These are phyloP conservation scores for Crocuta crocuta DNA, from an alignment of 2,113 vertebrate species.

Conservation along the genomic window DNA sequence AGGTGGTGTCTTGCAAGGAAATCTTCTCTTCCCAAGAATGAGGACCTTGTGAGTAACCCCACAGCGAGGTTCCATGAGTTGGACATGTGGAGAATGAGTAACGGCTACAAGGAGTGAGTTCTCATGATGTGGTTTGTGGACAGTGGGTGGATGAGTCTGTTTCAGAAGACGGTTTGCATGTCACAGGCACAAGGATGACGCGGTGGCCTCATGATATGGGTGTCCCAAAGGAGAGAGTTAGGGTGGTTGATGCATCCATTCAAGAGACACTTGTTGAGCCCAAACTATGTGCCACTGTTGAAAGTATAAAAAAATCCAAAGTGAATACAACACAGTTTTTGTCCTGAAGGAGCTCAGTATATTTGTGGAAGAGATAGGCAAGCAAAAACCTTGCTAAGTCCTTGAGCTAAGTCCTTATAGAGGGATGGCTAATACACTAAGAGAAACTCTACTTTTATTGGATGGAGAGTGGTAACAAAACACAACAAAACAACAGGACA, in stretches of 20 bases:
- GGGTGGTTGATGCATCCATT: background rate
- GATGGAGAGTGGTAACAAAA: background rate
- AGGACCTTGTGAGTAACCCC: background rate
- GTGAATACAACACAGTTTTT: background rate
- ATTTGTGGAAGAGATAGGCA: background rate
- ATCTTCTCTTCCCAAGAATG: background rate
- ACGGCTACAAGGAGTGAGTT: background rate
- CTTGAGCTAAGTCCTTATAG: background rate
- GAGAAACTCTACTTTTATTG: background rate
- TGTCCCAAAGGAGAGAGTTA: background rate
- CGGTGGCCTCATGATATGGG: background rate
- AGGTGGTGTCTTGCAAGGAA: background rate
- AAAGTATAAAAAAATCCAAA: background rate
- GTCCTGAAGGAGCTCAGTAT: conserved; percentile 22
- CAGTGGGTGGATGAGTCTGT: background rate
- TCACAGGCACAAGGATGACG: background rate
- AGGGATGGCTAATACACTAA: background rate
- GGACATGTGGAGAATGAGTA: background rate
- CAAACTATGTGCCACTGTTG: background rate
- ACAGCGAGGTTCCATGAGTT: background rate
- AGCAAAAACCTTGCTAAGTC: background rate
- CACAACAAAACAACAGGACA: background rate
- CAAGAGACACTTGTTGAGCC: background rate
- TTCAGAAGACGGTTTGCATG: background rate
- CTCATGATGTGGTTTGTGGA: conserved; percentile 42